Evolutionary conservation across 2,888 invertebrate genomes (phyloP), one percentile per base, ranked within the genome.

Genomic region (Leptinotarsa juncta): DNA sequence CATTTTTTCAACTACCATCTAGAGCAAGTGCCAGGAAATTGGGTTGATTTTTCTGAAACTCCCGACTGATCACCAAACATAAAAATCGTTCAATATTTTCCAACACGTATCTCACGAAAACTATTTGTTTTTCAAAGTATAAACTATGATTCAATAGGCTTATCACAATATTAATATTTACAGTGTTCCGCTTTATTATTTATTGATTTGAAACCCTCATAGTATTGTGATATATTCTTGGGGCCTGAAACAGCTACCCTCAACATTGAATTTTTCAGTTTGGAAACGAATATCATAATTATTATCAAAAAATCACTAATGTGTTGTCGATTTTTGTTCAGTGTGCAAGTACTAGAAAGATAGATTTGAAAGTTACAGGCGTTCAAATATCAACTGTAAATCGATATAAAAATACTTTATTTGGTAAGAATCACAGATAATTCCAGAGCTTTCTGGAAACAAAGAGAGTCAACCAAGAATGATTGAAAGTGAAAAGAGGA

Each of bases 81-180:
- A 80, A 81, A 82, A 80, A 80, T 80, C 79, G 72, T 80, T 77
- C 78, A 78, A 62, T 62, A 62, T 42, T 72, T 77, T 80, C 77
- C 80, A 82, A 81, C 80, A 78, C 73, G 75, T 77, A 79, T 77
- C 80, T 81, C 80, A 77, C 77, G 78, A 81, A 20, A 81, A 81
- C 77, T 77, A 75, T 79, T 79, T 79, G 82, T 78, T 73, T 72
- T 78, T 77, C 78, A 77, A 80, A 81, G 80, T 80, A 82, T 80
- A 83, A 83, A 84, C 83, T 85, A 84, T 85, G 85, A 84, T 85
- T 85, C 83, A 82, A 82, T 82, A 85, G 83, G 83, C 87, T 87
- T 88, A 88, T 88, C 88, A 88, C 88, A 88, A 87, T 87, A 85
- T 86, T 86, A 85, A 87, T 88, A 87, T 86, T 85, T 87, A 87